Evolutionary conservation across 1,140 invertebrate species (phyloP).

Genomic region (Danaus melanippus): DNA sequence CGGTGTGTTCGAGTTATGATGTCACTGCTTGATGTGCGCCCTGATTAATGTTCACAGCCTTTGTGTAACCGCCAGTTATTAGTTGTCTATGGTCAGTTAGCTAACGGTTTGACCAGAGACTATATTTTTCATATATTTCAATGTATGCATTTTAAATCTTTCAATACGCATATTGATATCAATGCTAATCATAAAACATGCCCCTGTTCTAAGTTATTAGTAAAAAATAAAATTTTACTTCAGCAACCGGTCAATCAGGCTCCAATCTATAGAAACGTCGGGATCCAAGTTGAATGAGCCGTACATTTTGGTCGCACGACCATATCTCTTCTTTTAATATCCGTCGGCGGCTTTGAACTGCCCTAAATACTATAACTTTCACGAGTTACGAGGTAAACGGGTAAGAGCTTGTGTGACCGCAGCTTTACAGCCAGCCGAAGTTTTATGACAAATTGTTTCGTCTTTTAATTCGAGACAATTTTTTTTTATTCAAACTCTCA

Average conservation of each 20-base stretch:
- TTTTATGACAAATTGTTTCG: conserved; percentile 45
- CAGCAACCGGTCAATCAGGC: conserved; percentile 39
- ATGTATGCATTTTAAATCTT: too few relatives aligned
- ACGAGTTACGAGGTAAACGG: conserved; percentile 51
- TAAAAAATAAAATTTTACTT: conserved; percentile 20
- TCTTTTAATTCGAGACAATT: conserved; percentile 15
- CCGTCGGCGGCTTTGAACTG: conserved; percentile 62
- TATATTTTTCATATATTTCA: too few relatives aligned
- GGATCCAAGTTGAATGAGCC: conserved; percentile 50
- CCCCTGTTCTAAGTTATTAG: conserved; percentile 10
- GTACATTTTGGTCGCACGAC: conserved; percentile 44
- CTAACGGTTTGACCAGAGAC: background rate
- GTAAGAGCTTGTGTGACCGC: conserved; percentile 37
- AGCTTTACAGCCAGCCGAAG: conserved; percentile 30
- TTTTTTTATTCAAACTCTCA: conserved; percentile 3
- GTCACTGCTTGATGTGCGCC: conserved; percentile 36
- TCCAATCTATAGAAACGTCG: conserved; percentile 34
- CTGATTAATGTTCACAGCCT: conserved; percentile 50
- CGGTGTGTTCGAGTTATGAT: conserved; percentile 51
- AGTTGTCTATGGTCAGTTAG: conserved; percentile 18
- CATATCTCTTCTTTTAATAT: conserved; percentile 65
- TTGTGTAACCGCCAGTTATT: conserved; percentile 27
- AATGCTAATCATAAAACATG: conserved; percentile 9
- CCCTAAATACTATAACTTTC: conserved; percentile 65
- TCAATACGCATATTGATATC: conserved; percentile 3